A percentile compares a stretch with the other conserved stretches of the same genome.
Evolutionary conservation across 2,888 invertebrate genomes (phyloP).

Genomic region (Hydriomena furcata): DNA sequence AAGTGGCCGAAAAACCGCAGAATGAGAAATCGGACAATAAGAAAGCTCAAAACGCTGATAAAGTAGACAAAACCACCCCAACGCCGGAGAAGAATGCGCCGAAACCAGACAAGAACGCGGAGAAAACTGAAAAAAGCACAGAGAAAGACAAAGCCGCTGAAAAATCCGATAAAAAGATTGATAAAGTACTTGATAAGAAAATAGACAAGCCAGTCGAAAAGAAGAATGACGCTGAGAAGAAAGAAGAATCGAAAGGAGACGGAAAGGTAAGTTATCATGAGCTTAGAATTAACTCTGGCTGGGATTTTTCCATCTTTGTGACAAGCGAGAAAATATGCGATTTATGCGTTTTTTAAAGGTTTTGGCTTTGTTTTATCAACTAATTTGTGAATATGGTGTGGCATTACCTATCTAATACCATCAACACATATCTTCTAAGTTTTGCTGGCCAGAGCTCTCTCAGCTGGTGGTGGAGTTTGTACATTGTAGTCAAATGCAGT

Average conservation of each 20-base stretch:
- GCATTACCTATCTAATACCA: no score
- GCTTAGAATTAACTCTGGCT: no score
- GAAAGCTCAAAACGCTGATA: conserved; percentile 30
- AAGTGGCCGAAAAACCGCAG: conserved; percentile 39
- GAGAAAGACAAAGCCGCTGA: conserved; percentile 42
- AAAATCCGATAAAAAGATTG: conserved; percentile 34
- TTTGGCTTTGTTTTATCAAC: no score
- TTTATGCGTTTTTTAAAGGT: no score
- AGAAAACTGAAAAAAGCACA: conserved; percentile 48
- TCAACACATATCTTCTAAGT: no score
- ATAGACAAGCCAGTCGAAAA: conserved; percentile 29
- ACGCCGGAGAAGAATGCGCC: conserved; percentile 65
- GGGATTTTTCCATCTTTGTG: no score
- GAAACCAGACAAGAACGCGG: conserved; percentile 61
- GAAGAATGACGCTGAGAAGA: conserved; percentile 35
- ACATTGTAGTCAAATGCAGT: no score
- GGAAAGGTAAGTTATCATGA: conserved; percentile 52
- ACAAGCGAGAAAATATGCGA: no score
- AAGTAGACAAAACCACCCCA: conserved; percentile 31
- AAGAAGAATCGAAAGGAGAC: conserved; percentile 48
- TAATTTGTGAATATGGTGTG: no score
- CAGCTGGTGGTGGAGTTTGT: no score
- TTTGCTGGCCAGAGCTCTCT: no score
- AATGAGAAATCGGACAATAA: conserved; percentile 38
- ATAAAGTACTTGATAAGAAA: conserved; percentile 33